Base-by-base conservation (phyloP, 2,113 vertebrate species). In the Cephalopholis sonnerati region DNA sequence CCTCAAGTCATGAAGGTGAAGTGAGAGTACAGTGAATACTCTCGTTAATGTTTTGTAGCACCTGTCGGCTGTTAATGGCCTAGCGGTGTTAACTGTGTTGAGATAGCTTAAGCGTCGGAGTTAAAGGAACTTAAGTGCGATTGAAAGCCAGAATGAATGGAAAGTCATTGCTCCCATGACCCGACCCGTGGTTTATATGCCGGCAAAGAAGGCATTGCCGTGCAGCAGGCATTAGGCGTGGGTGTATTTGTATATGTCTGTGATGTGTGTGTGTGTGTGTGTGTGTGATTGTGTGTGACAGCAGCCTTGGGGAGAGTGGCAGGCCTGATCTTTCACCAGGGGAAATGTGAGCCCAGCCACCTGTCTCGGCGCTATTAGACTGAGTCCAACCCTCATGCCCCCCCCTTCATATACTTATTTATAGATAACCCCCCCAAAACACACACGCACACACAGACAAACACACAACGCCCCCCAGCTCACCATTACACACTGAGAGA, bases 291-390 rank as follows among this genome's bases (percentile, higher is more conserved):
- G 84, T 85, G 88, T 84, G 78, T 75, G 88, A 70, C 57, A 73
- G 87, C 88, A 91, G 91, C 89, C 91, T 92, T 92, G 91, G 82
- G 77, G 79, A 93, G 93, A 94, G 89, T 94, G 93, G 91, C 91
- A 94, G 93, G 83, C 87, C 91, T 91, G 89, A 96, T 96, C 96
- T 97, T 96, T 96, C 93, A 94, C 91, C 91, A 55, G 90, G 71
- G 71, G 96, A 95, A 96, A 97, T 89, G 81, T 91, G 96, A 98
- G 95, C 94, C 90, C 82, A 87, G 74, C 81, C 96, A 98, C 96
- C 97, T 98, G 97, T 97, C 94, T 84, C 87, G 86, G 90, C 73
- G 86, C 95, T 93, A 92, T 93, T 93, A 91, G 82, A 44, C 48
- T 84, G 92, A 93, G 85, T 95, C 92, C 91, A 89, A 93, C 92